Conservation (phyloP, 2,888 invertebrate species). For the Adineta ricciae region DNA sequence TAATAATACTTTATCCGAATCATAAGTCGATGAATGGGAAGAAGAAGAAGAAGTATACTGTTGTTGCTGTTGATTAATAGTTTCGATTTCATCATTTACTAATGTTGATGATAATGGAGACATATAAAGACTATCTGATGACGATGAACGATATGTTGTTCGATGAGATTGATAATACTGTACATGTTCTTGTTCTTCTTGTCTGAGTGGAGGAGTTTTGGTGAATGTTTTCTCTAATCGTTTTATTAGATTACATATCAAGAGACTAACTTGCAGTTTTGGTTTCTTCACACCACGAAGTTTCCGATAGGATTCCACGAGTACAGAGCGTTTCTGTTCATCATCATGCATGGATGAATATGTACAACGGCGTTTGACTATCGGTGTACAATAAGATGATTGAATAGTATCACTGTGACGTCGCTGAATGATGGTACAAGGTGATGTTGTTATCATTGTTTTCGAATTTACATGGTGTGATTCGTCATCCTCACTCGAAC, state of each 20-base stretch:
- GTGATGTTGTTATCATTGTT: background rate
- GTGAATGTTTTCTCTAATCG: constrained; percentile 16
- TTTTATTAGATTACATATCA: constrained; percentile 11
- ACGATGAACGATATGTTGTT: constrained; percentile 8
- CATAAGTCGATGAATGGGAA: constrained; percentile 4
- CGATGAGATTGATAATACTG: constrained; percentile 9
- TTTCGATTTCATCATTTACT: background rate
- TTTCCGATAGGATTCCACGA: background rate
- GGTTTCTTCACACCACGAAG: constrained; percentile 10
- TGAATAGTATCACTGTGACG: constrained; percentile 18
- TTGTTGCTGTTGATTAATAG: background rate
- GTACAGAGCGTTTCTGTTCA: constrained; percentile 14
- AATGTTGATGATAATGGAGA: background rate
- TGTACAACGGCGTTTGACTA: constrained; percentile 14
- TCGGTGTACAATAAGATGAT: background rate
- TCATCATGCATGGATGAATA: constrained; percentile 22
- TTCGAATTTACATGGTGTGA: background rate
- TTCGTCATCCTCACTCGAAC: background rate
- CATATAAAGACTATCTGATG: constrained; percentile 9
- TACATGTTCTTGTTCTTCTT: background rate
- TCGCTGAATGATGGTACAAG: background rate
- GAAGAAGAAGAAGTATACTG: background rate
- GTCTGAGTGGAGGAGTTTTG: constrained; percentile 1
- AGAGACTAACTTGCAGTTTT: background rate
- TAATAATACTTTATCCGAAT: constrained; percentile 11